Base-by-base conservation (phyloP, 2,113 vertebrate genomes). In the Notarius quadriscutis region DNA sequence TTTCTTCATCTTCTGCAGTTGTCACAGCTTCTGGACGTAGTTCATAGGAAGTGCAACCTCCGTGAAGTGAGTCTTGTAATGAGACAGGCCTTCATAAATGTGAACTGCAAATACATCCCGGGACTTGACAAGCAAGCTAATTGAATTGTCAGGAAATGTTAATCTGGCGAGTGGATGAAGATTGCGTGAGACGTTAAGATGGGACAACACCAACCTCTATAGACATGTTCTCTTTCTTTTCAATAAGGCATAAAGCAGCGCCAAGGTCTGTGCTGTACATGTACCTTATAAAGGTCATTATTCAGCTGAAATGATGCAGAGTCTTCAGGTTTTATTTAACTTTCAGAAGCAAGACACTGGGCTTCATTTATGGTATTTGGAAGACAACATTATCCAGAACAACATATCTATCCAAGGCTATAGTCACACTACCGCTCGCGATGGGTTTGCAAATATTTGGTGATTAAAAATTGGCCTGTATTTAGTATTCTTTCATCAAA, bases 101-200 rank as follows among this genome's bases (percentile, higher is more conserved):
- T 11, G 9, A 50, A 7, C 4, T 92, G 93, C 92, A 92, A 94
- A 92, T 83, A 78, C 62, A 84, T 86, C 87, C 83, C 57, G 88
- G 86, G 88, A 89, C 91, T 92, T 95, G 93, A 94, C 94, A 95
- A 84, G 92, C 95, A 91, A 95, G 93, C 90, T 95, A 96, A 95
- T 95, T 95, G 94, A 95, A 95, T 95, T 95, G 94, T 96, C 94
- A 93, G 93, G 92, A 93, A 94, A 95, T 95, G 93, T 94, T 93
- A 95, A 95, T 95, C 48, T 12, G 30, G 20, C 25, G 18, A 55
- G 50, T 6, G 22, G 63, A 51, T 20, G n/a, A 17, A 34, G n/a
- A 84, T 55, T 2, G 75, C 11, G 8, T 7, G 9, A 53, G 65
- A 27, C 18, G 12, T 51, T 53, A n/a, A 9, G 8, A 71, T 4